These are phyloP conservation scores for Oryzias melastigma DNA, from an alignment of 2,113 vertebrate species.

Conservation along the genomic window DNA sequence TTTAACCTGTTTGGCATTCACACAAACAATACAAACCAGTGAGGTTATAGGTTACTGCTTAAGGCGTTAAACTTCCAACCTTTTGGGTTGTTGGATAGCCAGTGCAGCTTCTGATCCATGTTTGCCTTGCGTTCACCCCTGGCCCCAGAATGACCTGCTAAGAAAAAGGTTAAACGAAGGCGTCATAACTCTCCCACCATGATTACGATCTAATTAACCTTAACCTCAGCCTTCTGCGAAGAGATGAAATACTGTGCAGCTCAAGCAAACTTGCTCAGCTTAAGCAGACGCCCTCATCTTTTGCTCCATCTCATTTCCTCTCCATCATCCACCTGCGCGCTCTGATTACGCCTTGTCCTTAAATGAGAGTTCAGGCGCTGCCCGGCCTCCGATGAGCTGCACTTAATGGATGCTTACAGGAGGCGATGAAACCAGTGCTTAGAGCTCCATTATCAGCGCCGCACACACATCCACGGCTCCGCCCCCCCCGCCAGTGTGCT, in stretches of 20 bases:
- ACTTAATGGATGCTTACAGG: conserved; percentile 13
- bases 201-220: neutral
- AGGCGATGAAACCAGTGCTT: conserved; percentile 5
- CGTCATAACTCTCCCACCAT: neutral
- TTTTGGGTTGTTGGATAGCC: neutral
- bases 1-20: no score
- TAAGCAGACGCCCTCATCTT: conserved; percentile 1
- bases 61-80: neutral
- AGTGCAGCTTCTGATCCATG: neutral
- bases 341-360: conserved; percentile 17
- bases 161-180: neutral
- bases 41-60: no score
- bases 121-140: neutral
- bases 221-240: neutral
- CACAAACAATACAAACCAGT: no score
- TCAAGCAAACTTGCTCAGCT: neutral
- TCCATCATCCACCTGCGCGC: conserved; percentile 24
- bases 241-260: neutral
- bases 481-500: neutral
- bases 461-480: conserved; percentile 6
- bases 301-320: conserved; percentile 1
- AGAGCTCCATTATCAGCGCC: conserved; percentile 18
- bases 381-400: neutral
- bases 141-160: neutral
- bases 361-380: conserved; percentile 13